Conservation (phyloP, 2,888 invertebrate species). For the Callyntrura guangdongensis region DNA sequence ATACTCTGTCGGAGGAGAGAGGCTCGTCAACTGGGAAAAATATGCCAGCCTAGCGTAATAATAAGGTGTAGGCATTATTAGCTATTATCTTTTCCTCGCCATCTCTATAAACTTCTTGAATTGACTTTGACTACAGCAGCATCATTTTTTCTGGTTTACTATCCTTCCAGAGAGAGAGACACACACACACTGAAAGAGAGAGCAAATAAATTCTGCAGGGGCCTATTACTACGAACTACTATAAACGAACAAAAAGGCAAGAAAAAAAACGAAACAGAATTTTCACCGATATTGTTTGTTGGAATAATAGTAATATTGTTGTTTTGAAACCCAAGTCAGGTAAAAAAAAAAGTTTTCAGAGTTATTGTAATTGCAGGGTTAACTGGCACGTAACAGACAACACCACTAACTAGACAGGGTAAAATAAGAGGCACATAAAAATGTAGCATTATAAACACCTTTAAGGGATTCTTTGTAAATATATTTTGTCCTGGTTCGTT, state of each 20-base stretch:
- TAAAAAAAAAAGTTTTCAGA: conserved; percentile 67
- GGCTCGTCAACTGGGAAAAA: conserved; percentile 39
- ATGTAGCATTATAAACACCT: conserved; percentile 67
- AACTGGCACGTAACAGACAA: conserved; percentile 74
- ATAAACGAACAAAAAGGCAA: background rate
- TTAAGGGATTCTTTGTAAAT: conserved; percentile 60
- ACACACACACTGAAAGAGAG: too few species aligned
- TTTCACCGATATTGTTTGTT: conserved; percentile 34
- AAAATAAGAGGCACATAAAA: conserved; percentile 31
- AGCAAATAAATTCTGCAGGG: background rate
- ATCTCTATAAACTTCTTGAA: background rate
- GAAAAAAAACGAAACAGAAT: background rate
- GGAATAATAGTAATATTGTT: conserved; percentile 11
- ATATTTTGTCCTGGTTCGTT: too few species aligned
- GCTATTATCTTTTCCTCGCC: background rate
- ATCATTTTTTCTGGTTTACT: background rate
- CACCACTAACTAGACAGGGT: conserved; percentile 69
- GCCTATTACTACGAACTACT: too few species aligned
- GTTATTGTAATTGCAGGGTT: conserved; percentile 78
- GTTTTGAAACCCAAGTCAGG: conserved; percentile 13
- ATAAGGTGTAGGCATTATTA: conserved; percentile 13
- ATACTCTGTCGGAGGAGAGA: conserved; percentile 37
- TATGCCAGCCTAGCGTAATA: conserved; percentile 12
- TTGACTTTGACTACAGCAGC: too few species aligned
- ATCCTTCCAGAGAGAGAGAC: conserved; percentile 6